Evolutionary conservation across 2,113 vertebrate genomes (phyloP).

Genomic region (Panthera leo): DNA sequence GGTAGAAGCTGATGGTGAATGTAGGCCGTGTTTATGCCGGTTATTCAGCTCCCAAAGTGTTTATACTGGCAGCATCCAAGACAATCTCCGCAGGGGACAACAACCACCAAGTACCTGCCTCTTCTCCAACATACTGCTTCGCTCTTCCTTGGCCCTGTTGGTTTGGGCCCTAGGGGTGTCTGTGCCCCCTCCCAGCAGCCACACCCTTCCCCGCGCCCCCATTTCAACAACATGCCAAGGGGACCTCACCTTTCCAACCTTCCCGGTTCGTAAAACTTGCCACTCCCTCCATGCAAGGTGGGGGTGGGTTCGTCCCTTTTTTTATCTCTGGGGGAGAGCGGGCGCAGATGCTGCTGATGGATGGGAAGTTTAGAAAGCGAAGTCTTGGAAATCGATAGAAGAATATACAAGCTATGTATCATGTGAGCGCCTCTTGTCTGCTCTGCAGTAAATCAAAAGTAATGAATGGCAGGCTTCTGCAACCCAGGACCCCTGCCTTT

Average conservation of each 20-base stretch:
- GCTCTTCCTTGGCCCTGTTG: not conserved
- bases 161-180: not conserved
- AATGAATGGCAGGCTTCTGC: conserved; percentile 74
- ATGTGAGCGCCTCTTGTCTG: conserved; percentile 72
- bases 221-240: not conserved
- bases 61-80: conserved; percentile 4
- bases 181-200: not conserved
- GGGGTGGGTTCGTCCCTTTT: not conserved
- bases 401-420: conserved; percentile 80
- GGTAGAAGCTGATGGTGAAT: not conserved
- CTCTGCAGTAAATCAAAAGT: conserved; percentile 78
- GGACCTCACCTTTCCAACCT: not conserved
- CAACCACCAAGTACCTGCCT: rapidly evolving
- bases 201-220: not conserved
- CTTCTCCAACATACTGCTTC: not conserved
- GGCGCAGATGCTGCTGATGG: conserved; percentile 72
- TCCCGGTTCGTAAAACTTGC: conserved; percentile 12
- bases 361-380: conserved; percentile 81
- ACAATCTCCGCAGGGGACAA: not conserved
- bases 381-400: conserved; percentile 79
- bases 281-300: not conserved
- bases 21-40: not conserved
- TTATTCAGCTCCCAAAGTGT: not conserved
- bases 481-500: conserved; percentile 38
- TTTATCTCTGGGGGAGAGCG: conserved; percentile 23